A percentile compares a stretch with the other conserved stretches of the same genome.
Conservation (phyloP, 1,140 invertebrate species). For the Aphelenchoides avenae region DNA sequence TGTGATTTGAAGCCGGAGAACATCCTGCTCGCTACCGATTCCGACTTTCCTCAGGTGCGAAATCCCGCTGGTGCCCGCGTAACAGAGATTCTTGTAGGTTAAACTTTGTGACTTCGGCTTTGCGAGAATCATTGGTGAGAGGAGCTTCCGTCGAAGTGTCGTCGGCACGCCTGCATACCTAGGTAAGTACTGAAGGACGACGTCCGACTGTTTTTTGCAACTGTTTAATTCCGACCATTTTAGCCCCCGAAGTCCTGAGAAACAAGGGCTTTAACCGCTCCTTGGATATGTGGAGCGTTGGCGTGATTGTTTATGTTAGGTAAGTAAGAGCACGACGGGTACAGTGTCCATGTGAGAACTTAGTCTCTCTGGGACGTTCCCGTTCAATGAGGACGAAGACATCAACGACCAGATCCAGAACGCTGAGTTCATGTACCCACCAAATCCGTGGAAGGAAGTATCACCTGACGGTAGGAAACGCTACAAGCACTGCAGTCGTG, state of each 20-base stretch:
- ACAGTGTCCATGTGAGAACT: background rate
- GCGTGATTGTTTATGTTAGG: slow-evolving; percentile 89
- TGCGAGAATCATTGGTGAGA: slow-evolving; percentile 94
- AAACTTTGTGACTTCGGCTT: slow-evolving; percentile 99
- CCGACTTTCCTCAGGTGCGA: slow-evolving; percentile 84
- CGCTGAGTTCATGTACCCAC: slow-evolving; percentile 98
- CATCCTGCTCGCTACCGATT: slow-evolving; percentile 84
- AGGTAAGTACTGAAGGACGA: too few species aligned
- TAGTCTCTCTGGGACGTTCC: slow-evolving; percentile 91
- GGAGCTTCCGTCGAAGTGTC: slow-evolving; percentile 90
- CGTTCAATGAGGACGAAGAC: slow-evolving; percentile 98
- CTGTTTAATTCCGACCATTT: too few species aligned
- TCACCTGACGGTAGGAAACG: slow-evolving; percentile 77
- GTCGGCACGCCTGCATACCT: slow-evolving; percentile 97
- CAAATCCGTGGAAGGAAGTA: slow-evolving; percentile 94
- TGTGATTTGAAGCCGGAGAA: slow-evolving; percentile 88
- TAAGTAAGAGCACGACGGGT: slow-evolving; percentile 41
- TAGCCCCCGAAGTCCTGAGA: slow-evolving; percentile 91
- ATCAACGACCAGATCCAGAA: slow-evolving; percentile 99
- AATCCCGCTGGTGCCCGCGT: slow-evolving; percentile 10
- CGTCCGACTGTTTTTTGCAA: too few species aligned
- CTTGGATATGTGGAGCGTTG: slow-evolving; percentile 98
- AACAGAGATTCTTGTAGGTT: slow-evolving; percentile 65
- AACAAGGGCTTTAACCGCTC: slow-evolving; percentile 98
- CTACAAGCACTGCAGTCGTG: too few species aligned